Conservation (phyloP, 2,113 vertebrate genomes). For the Pachyramphus minor region DNA sequence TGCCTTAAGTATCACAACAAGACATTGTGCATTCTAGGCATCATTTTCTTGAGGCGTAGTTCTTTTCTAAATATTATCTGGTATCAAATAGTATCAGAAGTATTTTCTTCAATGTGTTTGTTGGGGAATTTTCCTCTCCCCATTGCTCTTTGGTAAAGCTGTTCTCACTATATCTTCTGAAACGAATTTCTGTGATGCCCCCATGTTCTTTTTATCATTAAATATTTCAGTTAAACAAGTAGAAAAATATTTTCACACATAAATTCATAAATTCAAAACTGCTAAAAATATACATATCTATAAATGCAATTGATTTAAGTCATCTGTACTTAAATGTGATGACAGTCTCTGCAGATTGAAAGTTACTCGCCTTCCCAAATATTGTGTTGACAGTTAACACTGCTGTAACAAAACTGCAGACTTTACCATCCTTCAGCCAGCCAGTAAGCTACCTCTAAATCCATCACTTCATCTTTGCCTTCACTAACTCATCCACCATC, state of each 20-base stretch:
- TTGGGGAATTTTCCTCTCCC: neutral
- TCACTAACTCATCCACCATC: neutral
- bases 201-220: neutral
- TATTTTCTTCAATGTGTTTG: neutral
- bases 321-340: neutral
- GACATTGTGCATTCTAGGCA: neutral
- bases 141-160: neutral
- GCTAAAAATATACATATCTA: neutral
- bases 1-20: slow-evolving; percentile 67
- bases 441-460: neutral
- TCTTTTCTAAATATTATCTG: slow-evolving; percentile 34
- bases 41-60: slow-evolving; percentile 43
- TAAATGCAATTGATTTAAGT: neutral
- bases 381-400: rapidly evolving
- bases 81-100: slow-evolving; percentile 43
- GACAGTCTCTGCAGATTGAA: neutral
- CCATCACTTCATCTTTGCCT: neutral
- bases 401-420: neutral
- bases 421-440: neutral
- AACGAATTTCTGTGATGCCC: neutral
- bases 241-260: neutral
- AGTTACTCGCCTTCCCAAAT: neutral
- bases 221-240: neutral
- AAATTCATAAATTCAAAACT: neutral
- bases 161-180: neutral